Evolutionary conservation across 2,797 vertebrate species (phyloP), one percentile per base, ranked within the genome.

Genomic region (Gymnopithys bicolor): DNA sequence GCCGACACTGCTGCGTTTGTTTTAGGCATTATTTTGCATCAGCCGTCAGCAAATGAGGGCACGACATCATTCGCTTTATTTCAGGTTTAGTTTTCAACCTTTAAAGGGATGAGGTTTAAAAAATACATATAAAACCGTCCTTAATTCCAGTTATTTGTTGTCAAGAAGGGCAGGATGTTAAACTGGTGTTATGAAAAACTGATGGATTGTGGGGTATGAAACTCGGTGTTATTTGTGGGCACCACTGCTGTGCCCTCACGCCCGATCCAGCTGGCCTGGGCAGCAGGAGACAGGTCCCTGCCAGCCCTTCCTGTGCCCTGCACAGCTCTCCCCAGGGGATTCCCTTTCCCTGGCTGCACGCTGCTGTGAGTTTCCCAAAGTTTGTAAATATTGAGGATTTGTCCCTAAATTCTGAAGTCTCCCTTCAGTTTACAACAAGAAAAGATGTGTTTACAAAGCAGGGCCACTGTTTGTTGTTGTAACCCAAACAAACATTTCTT

Each of bases 401-500:
- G 4, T 41, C 35, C 21, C 33, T 37, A 12, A 15, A 45, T 43
- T 49, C 70, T 23, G 10, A 37, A 43, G 30, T n/a, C 49, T 46
- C 70, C 33, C 32, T 87, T 82, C 23, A 9, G 33, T 52, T 69
- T 63, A 21, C 32, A 71, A 48, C 27, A n/a, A 45, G 35, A 15
- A 74, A 70, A 84, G 11, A 46, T 66, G 73, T 3, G 4, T 55
- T 84, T 78, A 70, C 37, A 7, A 62, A 43, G 35, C 76, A 91
- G 53, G 53, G 56, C n/a, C 14, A 3, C 1, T 2, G 39, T 58
- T 22, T 0, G 0, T 45, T n/a, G 10, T 25, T 67, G n/a, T 63
- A 59, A 52, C 27, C 32, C 43, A 63, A 84, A 32, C 11, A 21
- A 70, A 25, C 8, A 1, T 86, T 82, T 80, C 27, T 51, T 58